phyloP scores from a whole-genome alignment of 2,888 invertebrate genomes.

The Ceratothoa steindachneri region DNA sequence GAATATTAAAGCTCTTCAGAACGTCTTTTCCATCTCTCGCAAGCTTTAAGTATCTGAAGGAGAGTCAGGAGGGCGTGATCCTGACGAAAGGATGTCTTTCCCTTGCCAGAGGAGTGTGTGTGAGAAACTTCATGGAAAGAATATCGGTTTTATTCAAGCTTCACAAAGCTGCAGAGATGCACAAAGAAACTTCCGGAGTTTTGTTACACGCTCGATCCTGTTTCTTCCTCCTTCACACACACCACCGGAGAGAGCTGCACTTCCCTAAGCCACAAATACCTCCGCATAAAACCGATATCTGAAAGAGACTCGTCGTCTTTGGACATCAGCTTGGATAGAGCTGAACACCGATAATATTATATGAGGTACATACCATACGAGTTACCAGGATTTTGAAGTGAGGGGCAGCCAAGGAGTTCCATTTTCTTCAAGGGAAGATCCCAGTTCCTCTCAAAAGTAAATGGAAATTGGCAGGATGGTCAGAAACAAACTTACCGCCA shows the following conservation, averaged over 20 bases:
- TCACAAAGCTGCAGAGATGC: not conserved
- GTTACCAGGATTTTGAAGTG: not conserved
- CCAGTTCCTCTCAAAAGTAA: not conserved
- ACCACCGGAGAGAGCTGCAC: not conserved
- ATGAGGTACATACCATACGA: not conserved
- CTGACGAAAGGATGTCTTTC: not conserved
- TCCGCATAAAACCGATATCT: not conserved
- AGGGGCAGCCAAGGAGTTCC: not conserved
- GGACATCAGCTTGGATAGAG: not conserved
- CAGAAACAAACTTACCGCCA: constrained; percentile 44
- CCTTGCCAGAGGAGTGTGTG: not conserved
- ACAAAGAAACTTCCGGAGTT: not conserved
- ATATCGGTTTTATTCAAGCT: not conserved
- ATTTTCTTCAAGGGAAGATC: not conserved
- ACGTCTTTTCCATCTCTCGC: not conserved
- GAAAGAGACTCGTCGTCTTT: not conserved
- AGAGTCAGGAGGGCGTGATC: not conserved
- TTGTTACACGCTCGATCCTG: not conserved
- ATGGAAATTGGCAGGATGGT: constrained; percentile 36
- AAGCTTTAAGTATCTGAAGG: not conserved
- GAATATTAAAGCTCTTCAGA: not conserved
- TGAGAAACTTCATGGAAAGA: not conserved
- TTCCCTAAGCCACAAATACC: not conserved
- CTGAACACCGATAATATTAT: not conserved
- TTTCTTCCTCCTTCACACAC: no score